Conservation (phyloP, 2,888 invertebrate species). For the Hirtodrosophila histrioides region DNA sequence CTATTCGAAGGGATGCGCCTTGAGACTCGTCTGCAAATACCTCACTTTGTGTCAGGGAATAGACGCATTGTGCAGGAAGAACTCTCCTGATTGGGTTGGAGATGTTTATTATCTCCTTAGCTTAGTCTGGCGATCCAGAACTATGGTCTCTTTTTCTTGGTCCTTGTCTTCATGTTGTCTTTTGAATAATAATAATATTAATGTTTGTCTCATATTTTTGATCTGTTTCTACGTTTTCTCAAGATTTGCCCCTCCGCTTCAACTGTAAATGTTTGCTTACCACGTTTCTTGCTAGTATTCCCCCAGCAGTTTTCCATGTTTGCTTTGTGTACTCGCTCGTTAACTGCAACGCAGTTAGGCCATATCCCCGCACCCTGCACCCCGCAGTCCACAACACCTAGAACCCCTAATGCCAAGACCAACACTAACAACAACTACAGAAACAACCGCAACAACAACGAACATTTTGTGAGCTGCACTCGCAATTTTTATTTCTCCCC, state of each 20-base stretch:
- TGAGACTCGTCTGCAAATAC: too few relatives aligned
- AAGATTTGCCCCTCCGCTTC: neutral
- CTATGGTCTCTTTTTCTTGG: too few relatives aligned
- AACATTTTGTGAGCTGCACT: slow-evolving; percentile 31
- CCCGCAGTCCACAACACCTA: neutral
- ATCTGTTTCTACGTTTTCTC: neutral
- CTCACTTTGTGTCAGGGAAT: too few relatives aligned
- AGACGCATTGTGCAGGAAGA: too few relatives aligned
- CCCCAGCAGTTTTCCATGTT: slow-evolving; percentile 11
- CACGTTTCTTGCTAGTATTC: neutral
- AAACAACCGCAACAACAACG: slow-evolving; percentile 16
- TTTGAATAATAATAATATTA: too few relatives aligned
- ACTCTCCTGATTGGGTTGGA: too few relatives aligned
- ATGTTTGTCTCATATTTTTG: neutral
- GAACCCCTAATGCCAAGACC: neutral
- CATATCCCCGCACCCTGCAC: slow-evolving; percentile 3
- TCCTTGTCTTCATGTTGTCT: too few relatives aligned
- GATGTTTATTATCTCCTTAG: too few relatives aligned
- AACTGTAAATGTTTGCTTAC: slow-evolving; percentile 12
- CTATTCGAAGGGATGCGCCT: too few relatives aligned
- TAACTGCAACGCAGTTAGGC: slow-evolving; percentile 37
- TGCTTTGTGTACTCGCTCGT: slow-evolving; percentile 49
- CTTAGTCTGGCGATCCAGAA: too few relatives aligned
- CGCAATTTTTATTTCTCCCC: slow-evolving; percentile 27
- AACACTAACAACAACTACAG: slow-evolving; percentile 4